Evolutionary conservation across 2,113 vertebrate genomes (phyloP), one percentile per base, ranked within the genome.

Genomic region (Motacilla tschutschensis): DNA sequence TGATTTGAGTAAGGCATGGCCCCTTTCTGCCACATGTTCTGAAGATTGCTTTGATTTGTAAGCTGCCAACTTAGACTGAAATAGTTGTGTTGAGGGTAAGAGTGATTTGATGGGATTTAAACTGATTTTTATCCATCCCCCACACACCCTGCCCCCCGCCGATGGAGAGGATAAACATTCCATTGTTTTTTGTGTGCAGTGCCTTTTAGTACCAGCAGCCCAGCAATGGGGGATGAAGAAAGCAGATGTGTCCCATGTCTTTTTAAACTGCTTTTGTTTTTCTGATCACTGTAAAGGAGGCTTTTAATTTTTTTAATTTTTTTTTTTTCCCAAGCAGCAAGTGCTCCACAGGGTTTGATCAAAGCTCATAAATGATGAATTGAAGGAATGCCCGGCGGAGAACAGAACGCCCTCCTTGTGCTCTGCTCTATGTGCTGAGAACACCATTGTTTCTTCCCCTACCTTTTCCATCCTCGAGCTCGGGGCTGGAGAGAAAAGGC

Each of bases 231-330:
- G 66, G 57, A 71, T 80, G 58, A 87, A 94, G 87, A 51, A 94
- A 91, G 85, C 89, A 94, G 87, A 93, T 94, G 91, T 3, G 9
- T 76, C 60, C 76, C 40, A 1, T 90, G 72, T 72, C 65, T 91
- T 87, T 93, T 93, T 83, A 62, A 91, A 81, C 88, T 71, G 90
- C 90, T 93, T 90, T 93, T 93, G 79, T 95, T 92, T 89, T 70
- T 74, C 87, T 90, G 78, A 36, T 83, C 3, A 3, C 78, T 87
- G 58, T 79, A 67, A 95, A 83, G 83, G 40, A 93, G 65, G 74
- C 88, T 80, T 92, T 88, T 53, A 79, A 15, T 43, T 53, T 79
- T 57, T 26, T 0, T 1, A 2, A 14, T 20, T 21, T 9, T 38
- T 48, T n/a, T 72, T 85, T 69, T 44, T n/a, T 5, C 22, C 81